A percentile compares a stretch with the other conserved stretches of the same genome.
Evolutionary conservation across 2,888 invertebrate species (phyloP).

Genomic region (Mamestra brassicae): DNA sequence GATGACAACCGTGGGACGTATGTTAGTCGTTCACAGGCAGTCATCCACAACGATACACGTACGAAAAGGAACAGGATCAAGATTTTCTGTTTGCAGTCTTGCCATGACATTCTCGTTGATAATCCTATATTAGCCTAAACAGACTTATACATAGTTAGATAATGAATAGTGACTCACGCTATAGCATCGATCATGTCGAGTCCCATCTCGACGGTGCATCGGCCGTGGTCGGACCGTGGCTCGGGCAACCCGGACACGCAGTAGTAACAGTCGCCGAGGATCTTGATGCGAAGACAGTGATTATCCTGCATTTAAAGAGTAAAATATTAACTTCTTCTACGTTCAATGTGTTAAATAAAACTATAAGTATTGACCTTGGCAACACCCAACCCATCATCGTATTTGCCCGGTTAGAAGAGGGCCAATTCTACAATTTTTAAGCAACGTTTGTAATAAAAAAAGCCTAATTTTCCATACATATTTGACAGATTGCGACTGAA

Average conservation of each 20-base stretch:
- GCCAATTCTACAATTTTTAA: no score
- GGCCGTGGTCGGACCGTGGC: constrained; percentile 97
- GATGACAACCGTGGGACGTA: background rate
- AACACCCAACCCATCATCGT: no score
- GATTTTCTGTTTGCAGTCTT: background rate
- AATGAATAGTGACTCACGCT: constrained; percentile 91
- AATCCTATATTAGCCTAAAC: background rate
- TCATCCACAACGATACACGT: background rate
- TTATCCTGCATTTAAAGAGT: constrained; percentile 91
- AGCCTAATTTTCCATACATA: no score
- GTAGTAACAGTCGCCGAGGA: constrained; percentile 98
- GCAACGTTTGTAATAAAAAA: no score
- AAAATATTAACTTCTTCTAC: background rate
- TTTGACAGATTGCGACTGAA: no score
- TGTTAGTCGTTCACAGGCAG: background rate
- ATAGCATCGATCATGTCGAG: constrained; percentile 96
- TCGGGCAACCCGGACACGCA: constrained; percentile 98
- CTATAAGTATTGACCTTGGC: no score
- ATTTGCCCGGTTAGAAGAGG: no score
- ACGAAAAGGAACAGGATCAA: background rate
- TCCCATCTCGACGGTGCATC: constrained; percentile 97
- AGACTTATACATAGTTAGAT: background rate
- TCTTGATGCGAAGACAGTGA: constrained; percentile 95
- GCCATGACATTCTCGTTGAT: background rate
- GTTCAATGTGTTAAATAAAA: no score